A percentile compares a stretch with the other conserved stretches of the same genome.
Evolutionary conservation across 2,888 invertebrate species (phyloP).

Genomic region (Quadriops clusia): DNA sequence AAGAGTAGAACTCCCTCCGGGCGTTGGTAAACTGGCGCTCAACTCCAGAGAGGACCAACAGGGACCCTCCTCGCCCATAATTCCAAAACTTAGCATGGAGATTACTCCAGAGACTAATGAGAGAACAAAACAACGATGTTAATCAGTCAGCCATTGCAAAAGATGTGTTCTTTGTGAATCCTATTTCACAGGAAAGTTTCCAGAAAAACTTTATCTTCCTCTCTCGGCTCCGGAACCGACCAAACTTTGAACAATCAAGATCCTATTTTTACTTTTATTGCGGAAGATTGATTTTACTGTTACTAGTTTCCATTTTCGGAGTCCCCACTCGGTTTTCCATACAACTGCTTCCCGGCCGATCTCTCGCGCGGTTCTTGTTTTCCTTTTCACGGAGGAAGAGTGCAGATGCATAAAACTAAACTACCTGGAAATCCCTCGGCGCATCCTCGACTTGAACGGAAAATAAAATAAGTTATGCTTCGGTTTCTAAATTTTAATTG

Average conservation of each 20-base stretch:
- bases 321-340: no score
- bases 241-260: slow-evolving; percentile 16
- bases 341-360: no score
- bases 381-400: no score
- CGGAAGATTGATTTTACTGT: slow-evolving; percentile 20
- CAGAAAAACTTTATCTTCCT: slow-evolving; percentile 12
- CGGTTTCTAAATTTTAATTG: no score
- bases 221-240: no score
- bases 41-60: slow-evolving; percentile 10
- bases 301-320: no score
- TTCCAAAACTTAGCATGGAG: slow-evolving; percentile 28
- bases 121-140: slow-evolving; percentile 28
- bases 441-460: no score
- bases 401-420: no score
- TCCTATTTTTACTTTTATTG: slow-evolving; percentile 20
- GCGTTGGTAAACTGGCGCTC: slow-evolving; percentile 11
- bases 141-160: slow-evolving; percentile 28
- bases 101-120: slow-evolving; percentile 27
- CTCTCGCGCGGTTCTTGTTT: no score
- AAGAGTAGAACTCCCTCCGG: slow-evolving; percentile 21
- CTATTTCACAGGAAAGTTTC: slow-evolving; percentile 15
- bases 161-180: slow-evolving; percentile 23
- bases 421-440: no score
- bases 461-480: no score
- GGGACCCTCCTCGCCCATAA: slow-evolving; percentile 22